These are phyloP conservation scores for Ciona savignyi DNA, from an alignment of 23 tunicate genomes.

Conservation along the genomic window DNA sequence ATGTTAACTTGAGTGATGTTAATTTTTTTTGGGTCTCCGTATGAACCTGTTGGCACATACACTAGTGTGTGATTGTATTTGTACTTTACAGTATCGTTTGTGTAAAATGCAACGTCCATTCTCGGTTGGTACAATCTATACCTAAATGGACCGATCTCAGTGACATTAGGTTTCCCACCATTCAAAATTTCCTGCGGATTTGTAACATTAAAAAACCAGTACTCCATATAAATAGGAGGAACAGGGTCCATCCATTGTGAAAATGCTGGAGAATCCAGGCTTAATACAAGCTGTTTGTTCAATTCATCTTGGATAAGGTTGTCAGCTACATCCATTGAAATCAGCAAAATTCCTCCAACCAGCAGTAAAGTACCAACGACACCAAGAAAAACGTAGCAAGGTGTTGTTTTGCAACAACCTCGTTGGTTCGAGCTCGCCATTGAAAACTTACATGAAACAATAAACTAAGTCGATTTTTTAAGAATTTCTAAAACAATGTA, in stretches of 20 bases:
- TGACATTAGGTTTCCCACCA: slow-evolving; percentile 64
- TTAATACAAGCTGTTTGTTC: slow-evolving; percentile 53
- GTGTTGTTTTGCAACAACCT: slow-evolving; percentile 14
- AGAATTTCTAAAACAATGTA: too few relatives aligned
- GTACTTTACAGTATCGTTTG: slow-evolving; percentile 64
- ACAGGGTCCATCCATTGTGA: slow-evolving; percentile 79
- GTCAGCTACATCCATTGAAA: slow-evolving; percentile 31
- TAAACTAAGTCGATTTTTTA: too few relatives aligned
- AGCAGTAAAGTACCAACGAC: slow-evolving; percentile 14
- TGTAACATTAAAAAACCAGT: slow-evolving; percentile 80
- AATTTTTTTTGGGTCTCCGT: neutral
- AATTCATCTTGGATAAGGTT: slow-evolving; percentile 25
- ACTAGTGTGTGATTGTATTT: slow-evolving; percentile 90
- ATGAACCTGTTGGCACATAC: neutral
- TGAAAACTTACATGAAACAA: too few relatives aligned
- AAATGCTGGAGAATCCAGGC: slow-evolving; percentile 60
- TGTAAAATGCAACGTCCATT: slow-evolving; percentile 57
- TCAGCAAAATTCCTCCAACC: slow-evolving; percentile 8
- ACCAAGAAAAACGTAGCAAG: slow-evolving; percentile 12
- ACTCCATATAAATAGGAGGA: slow-evolving; percentile 95
- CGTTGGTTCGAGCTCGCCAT: too few relatives aligned
- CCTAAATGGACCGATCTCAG: slow-evolving; percentile 75
- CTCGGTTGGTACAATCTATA: slow-evolving; percentile 69
- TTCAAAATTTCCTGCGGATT: slow-evolving; percentile 42
- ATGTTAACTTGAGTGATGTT: slow-evolving; percentile 46